Percentiles rank a stretch among this genome's conserved stretches.
These are phyloP conservation scores for Thinocorus orbignyianus DNA, from an alignment of 2,113 vertebrate genomes.

Conservation along the genomic window DNA sequence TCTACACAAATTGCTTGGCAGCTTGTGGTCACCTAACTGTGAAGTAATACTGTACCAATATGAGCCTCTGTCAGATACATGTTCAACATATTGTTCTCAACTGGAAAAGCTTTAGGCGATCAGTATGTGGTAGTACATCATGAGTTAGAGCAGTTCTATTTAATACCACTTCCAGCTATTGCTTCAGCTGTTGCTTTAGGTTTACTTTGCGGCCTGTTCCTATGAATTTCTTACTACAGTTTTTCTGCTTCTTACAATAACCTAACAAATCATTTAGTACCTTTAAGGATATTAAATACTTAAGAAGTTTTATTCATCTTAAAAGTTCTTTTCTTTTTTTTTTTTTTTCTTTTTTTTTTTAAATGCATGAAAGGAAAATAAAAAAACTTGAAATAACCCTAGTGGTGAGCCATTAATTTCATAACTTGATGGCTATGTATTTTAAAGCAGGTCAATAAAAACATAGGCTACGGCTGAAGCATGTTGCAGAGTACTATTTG, in stretches of 20 bases:
- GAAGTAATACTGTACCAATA: not conserved
- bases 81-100: not conserved
- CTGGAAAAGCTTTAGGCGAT: not conserved
- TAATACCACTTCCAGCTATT: not conserved
- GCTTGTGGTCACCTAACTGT: conserved; percentile 20
- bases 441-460: not conserved
- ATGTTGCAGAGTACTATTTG: not conserved
- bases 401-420: not conserved
- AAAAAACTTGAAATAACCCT: not conserved
- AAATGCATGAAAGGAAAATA: not conserved
- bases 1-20: conserved; percentile 16
- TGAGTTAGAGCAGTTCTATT: not conserved
- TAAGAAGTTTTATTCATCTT: not conserved
- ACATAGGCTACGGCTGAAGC: not conserved
- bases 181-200: not conserved
- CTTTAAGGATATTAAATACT: not conserved
- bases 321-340: not conserved
- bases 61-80: not conserved
- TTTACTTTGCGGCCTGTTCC: not conserved
- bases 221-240: not conserved
- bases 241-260: not conserved
- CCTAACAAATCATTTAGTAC: no score
- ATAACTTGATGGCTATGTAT: not conserved
- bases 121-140: not conserved
- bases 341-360: not conserved